A percentile compares a stretch with the other conserved stretches of the same genome.
phyloP scores from a whole-genome alignment of 1,140 invertebrate species.

The Pogonus chalceus region DNA sequence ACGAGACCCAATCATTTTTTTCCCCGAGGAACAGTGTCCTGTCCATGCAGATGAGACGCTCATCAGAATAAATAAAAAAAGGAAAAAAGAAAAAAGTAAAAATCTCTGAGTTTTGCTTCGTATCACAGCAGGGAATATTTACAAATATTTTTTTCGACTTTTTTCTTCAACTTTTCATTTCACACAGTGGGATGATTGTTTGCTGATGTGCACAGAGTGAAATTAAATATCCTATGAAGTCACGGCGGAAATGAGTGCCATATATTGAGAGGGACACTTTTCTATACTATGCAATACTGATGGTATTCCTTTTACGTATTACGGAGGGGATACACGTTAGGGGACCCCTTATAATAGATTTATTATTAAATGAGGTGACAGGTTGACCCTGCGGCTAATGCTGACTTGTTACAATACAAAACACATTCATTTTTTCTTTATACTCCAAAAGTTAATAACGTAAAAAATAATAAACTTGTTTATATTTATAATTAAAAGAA shows the following conservation, averaged over 20 bases:
- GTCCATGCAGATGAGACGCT: not conserved
- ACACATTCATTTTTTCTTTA: too few relatives aligned
- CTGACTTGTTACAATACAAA: too few relatives aligned
- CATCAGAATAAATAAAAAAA: not conserved
- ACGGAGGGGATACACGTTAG: not conserved
- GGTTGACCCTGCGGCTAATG: not conserved
- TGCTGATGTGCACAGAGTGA: not conserved
- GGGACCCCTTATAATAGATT: constrained; percentile 1
- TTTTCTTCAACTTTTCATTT: not conserved
- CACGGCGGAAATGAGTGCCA: not conserved
- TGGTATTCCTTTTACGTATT: too few relatives aligned
- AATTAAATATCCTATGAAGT: not conserved
- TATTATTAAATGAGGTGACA: constrained; percentile 4
- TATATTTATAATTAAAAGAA: too few relatives aligned
- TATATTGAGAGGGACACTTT: not conserved
- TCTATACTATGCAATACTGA: too few relatives aligned
- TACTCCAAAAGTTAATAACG: too few relatives aligned
- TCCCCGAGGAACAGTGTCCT: too few relatives aligned
- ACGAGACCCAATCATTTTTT: not conserved
- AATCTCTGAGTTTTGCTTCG: not conserved
- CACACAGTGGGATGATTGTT: not conserved
- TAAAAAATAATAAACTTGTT: too few relatives aligned
- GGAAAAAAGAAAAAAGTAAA: not conserved
- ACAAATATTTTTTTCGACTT: too few relatives aligned
- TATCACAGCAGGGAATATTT: not conserved